Conservation (phyloP, 2,888 invertebrate species). For the Oithona nana region DNA sequence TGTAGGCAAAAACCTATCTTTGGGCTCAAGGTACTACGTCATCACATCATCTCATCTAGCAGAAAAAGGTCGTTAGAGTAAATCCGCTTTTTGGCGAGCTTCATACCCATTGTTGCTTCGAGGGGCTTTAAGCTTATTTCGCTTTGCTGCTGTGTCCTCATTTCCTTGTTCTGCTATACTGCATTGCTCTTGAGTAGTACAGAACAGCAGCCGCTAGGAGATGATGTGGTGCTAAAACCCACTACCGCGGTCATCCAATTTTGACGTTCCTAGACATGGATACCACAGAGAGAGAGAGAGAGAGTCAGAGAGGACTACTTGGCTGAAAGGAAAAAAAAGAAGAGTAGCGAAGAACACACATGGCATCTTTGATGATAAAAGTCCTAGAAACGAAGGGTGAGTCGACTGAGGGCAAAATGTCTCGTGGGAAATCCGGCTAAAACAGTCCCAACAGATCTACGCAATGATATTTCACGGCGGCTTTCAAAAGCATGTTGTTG, state of each 20-base stretch:
- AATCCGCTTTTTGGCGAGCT: not conserved
- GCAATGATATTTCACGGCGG: constrained; percentile 3
- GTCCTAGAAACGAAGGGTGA: no score
- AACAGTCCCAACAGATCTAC: constrained; percentile 4
- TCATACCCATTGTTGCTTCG: not conserved
- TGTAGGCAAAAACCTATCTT: not conserved
- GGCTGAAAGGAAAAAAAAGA: not conserved
- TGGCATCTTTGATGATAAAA: not conserved
- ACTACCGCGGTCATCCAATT: no score
- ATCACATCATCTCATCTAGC: not conserved
- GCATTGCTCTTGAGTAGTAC: no score
- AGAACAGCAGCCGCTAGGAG: no score
- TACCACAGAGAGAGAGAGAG: no score
- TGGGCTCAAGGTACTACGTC: not conserved
- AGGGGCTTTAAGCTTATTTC: no score
- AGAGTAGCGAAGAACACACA: not conserved
- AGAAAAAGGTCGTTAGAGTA: not conserved
- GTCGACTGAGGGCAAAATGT: constrained; percentile 1
- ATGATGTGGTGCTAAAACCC: no score
- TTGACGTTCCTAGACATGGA: no score
- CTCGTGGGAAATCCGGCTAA: constrained; percentile 4
- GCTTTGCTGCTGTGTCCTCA: no score
- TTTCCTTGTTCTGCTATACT: no score
- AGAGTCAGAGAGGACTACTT: no score
- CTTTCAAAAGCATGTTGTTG: not conserved